Evolutionary conservation across 2,113 vertebrate species (phyloP).

Genomic region (Thryonomys swinderianus): DNA sequence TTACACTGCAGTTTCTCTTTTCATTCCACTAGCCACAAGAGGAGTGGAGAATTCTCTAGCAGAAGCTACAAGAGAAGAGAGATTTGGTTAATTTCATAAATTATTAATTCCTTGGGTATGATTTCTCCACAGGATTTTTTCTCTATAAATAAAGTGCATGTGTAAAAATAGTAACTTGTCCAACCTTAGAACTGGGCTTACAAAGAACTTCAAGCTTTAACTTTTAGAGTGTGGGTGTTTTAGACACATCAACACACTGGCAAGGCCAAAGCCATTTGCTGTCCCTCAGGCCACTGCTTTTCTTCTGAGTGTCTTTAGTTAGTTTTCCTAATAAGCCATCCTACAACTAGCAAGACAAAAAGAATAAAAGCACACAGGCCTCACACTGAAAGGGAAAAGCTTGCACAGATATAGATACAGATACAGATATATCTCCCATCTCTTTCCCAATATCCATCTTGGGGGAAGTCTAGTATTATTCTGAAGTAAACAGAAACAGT

Average conservation of each 20-base stretch:
- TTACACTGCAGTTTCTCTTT: neutral
- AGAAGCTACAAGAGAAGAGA: neutral
- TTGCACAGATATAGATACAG: neutral
- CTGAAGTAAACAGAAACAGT: neutral
- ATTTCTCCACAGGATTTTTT: neutral
- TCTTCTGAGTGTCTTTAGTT: neutral
- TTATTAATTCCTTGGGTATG: neutral
- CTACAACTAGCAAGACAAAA: neutral
- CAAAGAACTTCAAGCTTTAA: neutral
- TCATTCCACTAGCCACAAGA: neutral
- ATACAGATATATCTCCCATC: neutral
- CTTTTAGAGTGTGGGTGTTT: neutral
- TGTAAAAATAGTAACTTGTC: constrained; percentile 30
- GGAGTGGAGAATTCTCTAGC: neutral
- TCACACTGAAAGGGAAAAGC: neutral
- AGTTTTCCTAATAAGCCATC: neutral
- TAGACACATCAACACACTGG: neutral
- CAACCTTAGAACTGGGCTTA: neutral
- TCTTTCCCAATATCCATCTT: neutral
- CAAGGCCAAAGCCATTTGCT: neutral
- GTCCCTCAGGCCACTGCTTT: neutral
- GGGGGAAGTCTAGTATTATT: neutral
- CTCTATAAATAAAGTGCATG: neutral
- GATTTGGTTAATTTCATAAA: constrained; percentile 5
- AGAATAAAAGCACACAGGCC: neutral